Percentiles rank a stretch among this genome's conserved stretches.
Conservation (phyloP, 2,888 invertebrate genomes). For the Ectemnius lituratus region DNA sequence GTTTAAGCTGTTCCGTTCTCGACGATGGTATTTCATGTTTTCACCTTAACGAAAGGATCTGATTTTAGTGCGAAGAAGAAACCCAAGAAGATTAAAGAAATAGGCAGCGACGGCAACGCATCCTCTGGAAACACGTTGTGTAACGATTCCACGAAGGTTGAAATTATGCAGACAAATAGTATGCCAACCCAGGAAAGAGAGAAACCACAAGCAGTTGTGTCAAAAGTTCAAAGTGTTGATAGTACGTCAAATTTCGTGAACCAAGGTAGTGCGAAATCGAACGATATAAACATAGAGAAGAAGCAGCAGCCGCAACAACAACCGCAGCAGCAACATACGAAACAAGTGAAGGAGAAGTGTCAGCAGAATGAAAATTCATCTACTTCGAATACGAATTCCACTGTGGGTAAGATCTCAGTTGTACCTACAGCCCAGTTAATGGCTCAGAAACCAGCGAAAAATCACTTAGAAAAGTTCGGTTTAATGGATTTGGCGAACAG, state of each 20-base stretch:
- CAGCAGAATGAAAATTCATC: slow-evolving; percentile 52
- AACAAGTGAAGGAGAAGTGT: slow-evolving; percentile 64
- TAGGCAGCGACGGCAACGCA: slow-evolving; percentile 38
- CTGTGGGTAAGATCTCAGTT: slow-evolving; percentile 68
- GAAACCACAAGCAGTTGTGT: slow-evolving; percentile 44
- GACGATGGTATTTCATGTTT: neutral
- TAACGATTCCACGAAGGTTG: slow-evolving; percentile 43
- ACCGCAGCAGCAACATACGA: slow-evolving; percentile 54
- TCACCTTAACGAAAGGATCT: slow-evolving; percentile 21
- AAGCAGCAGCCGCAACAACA: slow-evolving; percentile 44
- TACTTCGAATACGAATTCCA: slow-evolving; percentile 45
- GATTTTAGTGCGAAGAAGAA: slow-evolving; percentile 73
- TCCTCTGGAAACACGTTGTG: slow-evolving; percentile 44
- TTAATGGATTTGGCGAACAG: slow-evolving; percentile 71
- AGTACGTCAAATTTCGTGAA: slow-evolving; percentile 57
- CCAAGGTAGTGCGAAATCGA: slow-evolving; percentile 49
- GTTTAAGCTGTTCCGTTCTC: neutral
- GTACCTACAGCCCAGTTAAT: slow-evolving; percentile 71
- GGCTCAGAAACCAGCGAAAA: slow-evolving; percentile 66
- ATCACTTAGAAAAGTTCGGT: slow-evolving; percentile 68
- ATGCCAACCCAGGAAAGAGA: slow-evolving; percentile 45
- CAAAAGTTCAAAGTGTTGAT: slow-evolving; percentile 45
- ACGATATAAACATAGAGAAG: slow-evolving; percentile 48
- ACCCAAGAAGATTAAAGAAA: slow-evolving; percentile 67
- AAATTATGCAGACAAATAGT: slow-evolving; percentile 26